These are phyloP conservation scores for Semnornis frantzii DNA, from an alignment of 2,113 vertebrate species.

Conservation along the genomic window DNA sequence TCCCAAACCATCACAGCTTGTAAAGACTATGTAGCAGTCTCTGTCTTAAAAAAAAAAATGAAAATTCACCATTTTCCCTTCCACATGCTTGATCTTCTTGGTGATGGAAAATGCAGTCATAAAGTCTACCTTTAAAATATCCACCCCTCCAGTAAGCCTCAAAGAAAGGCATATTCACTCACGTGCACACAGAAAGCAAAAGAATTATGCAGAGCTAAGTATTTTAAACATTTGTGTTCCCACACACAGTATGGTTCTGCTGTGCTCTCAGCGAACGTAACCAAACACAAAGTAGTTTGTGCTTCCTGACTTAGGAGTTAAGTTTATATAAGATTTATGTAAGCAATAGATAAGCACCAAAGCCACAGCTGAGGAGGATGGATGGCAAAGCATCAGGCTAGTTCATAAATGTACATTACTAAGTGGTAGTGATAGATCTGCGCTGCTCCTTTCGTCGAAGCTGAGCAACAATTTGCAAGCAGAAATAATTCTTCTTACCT, in stretches of 20 bases:
- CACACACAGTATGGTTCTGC: conserved; percentile 34
- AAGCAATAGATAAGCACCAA: conserved; percentile 21
- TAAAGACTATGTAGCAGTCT: neutral
- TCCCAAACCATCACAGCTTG: no score
- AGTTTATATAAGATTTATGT: conserved; percentile 40
- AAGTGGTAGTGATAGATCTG: neutral
- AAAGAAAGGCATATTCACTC: neutral
- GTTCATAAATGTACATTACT: conserved; percentile 28
- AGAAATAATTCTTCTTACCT: conserved; percentile 7
- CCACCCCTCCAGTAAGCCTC: neutral
- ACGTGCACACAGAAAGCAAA: neutral
- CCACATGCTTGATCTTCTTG: neutral
- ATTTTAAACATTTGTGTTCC: conserved; percentile 40
- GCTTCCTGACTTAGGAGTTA: neutral
- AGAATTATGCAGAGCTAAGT: conserved; percentile 35
- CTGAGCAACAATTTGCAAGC: neutral
- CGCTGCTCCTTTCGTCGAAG: neutral
- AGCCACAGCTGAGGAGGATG: neutral
- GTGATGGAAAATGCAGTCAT: neutral
- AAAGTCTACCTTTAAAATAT: neutral
- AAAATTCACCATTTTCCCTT: neutral
- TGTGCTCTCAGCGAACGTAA: neutral
- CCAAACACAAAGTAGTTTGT: neutral
- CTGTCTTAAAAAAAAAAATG: neutral
- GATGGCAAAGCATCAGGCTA: conserved; percentile 1